Conservation (phyloP, 2,797 vertebrate genomes). For the Rhinophrynus dorsalis region DNA sequence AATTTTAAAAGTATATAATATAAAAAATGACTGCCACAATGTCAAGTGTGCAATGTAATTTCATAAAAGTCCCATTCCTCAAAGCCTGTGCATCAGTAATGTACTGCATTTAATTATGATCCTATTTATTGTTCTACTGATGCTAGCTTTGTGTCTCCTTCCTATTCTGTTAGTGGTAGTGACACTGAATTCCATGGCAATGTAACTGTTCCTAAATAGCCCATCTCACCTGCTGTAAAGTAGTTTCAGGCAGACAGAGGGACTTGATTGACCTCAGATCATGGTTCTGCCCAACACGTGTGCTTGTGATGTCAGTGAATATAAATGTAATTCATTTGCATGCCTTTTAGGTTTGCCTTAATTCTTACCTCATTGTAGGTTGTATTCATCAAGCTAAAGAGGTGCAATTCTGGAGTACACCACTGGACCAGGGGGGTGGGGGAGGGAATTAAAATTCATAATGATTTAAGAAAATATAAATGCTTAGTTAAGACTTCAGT, state of each 20-base stretch:
- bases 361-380: slow-evolving; percentile 85
- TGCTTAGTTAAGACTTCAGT: no score
- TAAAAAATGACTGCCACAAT: slow-evolving; percentile 88
- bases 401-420: not conserved
- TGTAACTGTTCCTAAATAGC: slow-evolving; percentile 78
- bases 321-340: slow-evolving; percentile 90
- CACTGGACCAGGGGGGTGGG: not conserved
- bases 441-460: no score
- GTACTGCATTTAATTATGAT: slow-evolving; percentile 80
- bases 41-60: slow-evolving; percentile 93
- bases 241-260: slow-evolving; percentile 73
- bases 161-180: slow-evolving; percentile 81
- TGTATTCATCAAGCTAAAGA: no score
- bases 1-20: slow-evolving; percentile 80
- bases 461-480: no score
- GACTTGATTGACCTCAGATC: slow-evolving; percentile 60
- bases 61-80: slow-evolving; percentile 78
- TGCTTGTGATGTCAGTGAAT: slow-evolving; percentile 84
- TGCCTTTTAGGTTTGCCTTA: slow-evolving; percentile 96
- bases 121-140: slow-evolving; percentile 91
- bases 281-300: slow-evolving; percentile 68
- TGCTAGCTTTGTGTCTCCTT: slow-evolving; percentile 87
- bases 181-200: slow-evolving; percentile 79
- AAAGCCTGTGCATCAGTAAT: slow-evolving; percentile 86
- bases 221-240: slow-evolving; percentile 73